Base-by-base conservation (phyloP, 2,888 invertebrate genomes). In the Choreutis nemorana region DNA sequence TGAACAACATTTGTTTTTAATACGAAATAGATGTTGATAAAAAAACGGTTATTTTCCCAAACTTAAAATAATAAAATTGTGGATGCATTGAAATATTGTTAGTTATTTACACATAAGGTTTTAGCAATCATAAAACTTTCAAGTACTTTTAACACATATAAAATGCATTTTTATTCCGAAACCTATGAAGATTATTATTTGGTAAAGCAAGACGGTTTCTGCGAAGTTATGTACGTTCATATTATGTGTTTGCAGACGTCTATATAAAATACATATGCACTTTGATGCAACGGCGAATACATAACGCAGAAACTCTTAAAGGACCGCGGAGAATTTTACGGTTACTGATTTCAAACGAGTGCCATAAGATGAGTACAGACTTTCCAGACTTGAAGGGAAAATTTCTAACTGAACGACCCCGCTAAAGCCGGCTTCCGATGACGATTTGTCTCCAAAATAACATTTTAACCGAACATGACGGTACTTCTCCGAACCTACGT, bases 321-420 rank as follows among this genome's bases (percentile, higher is more conserved):
- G 50, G 60, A 61, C 59, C 59, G 57, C 61, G 62, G 51, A 62
- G 51, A 73, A 77, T 77, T 77, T 77, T 67, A 77, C 72, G 71
- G 67, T 35, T 45, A 54, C 52, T 66, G 73, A 62, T 35, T 60
- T 42, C 47, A 48, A 57, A 60, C 50, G 57, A 57, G n/a, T 45
- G 49, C 50, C 41, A 42, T 49, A 47, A 72, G 67, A 61, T 52
- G 67, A 48, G 59, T 55, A 48, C 51, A 57, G 57, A 66, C 64
- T 68, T 58, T 56, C 61, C 33, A 50, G 41, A 42, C 56, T 52
- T 44, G 50, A 30, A 29, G 40, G 45, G 41, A 51, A 61, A 60
- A 61, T 66, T 72, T 68, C 64, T 55, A 60, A 48, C 59, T 46
- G 62, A 70, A 70, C 56, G 60, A 62, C 49, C 58, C 42, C 44